Evolutionary conservation across 2,113 vertebrate species (phyloP).

Genomic region (Peucedramus taeniatus): DNA sequence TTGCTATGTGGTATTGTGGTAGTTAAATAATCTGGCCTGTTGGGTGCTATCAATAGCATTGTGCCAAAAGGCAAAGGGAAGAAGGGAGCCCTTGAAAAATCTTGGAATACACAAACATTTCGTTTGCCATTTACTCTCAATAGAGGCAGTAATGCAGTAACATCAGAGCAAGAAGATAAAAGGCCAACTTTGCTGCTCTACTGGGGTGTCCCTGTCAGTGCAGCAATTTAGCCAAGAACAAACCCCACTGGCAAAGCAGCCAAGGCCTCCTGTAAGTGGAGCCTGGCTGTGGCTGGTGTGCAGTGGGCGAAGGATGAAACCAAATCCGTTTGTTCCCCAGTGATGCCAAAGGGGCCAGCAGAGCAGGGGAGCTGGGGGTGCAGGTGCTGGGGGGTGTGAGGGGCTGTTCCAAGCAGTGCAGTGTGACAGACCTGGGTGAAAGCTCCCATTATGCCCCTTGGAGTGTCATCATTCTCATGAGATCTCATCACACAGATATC

Average conservation of each 20-base stretch:
- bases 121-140: background rate
- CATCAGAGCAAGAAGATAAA: background rate
- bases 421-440: accelerated
- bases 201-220: background rate
- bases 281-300: background rate
- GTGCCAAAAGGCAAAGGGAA: constrained; percentile 1
- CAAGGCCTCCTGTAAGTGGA: background rate
- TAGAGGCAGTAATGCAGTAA: background rate
- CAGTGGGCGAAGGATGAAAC: background rate
- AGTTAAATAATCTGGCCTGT: background rate
- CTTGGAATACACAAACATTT: background rate
- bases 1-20: background rate
- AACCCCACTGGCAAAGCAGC: background rate
- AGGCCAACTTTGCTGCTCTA: background rate
- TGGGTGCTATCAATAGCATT: background rate
- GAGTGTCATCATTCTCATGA: background rate
- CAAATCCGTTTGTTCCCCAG: accelerated
- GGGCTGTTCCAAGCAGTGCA: background rate
- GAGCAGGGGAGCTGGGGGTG: background rate
- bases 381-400: background rate
- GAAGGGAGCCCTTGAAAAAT: background rate
- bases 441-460: background rate
- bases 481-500: background rate
- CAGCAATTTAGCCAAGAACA: background rate
- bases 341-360: background rate